Percentiles rank a stretch among this genome's conserved stretches.
phyloP scores from a whole-genome alignment of 2,888 invertebrate genomes.

The Amiota minor region DNA sequence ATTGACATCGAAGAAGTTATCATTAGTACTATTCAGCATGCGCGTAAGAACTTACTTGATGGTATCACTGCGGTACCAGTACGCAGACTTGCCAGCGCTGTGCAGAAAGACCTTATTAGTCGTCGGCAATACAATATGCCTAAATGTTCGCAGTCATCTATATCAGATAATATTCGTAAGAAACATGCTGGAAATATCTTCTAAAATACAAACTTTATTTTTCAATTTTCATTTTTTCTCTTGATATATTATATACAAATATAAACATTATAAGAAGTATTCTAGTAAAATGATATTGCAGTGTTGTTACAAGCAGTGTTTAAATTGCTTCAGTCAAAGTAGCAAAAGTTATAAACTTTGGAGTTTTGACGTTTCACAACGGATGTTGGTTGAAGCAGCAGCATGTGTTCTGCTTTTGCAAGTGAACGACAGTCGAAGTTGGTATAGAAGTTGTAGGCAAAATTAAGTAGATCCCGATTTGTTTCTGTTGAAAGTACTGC shows the following conservation, averaged over 20 bases:
- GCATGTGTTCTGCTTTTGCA: no score
- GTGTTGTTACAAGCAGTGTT: no score
- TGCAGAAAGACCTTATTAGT: slow-evolving; percentile 57
- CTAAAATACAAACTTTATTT: slow-evolving; percentile 3
- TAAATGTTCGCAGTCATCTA: slow-evolving; percentile 48
- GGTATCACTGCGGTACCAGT: slow-evolving; percentile 65
- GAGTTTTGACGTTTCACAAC: no score
- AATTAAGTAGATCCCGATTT: no score
- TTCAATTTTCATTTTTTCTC: not conserved
- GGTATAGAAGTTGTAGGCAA: no score
- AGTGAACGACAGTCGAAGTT: no score
- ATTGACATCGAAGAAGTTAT: slow-evolving; percentile 64
- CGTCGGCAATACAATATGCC: slow-evolving; percentile 52
- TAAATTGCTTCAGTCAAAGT: no score
- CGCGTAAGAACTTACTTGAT: slow-evolving; percentile 67
- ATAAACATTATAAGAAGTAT: no score
- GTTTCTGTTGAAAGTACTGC: no score
- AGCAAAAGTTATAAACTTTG: no score
- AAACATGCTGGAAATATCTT: slow-evolving; percentile 44
- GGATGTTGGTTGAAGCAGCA: no score
- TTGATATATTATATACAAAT: not conserved
- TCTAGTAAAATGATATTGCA: no score
- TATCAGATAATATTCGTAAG: slow-evolving; percentile 53
- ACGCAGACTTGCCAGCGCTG: slow-evolving; percentile 53
- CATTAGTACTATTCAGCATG: slow-evolving; percentile 55